Percentiles rank a stretch among this genome's conserved stretches.
Conservation (phyloP, 2,113 vertebrate genomes). For the Tympanuchus pallidicinctus region DNA sequence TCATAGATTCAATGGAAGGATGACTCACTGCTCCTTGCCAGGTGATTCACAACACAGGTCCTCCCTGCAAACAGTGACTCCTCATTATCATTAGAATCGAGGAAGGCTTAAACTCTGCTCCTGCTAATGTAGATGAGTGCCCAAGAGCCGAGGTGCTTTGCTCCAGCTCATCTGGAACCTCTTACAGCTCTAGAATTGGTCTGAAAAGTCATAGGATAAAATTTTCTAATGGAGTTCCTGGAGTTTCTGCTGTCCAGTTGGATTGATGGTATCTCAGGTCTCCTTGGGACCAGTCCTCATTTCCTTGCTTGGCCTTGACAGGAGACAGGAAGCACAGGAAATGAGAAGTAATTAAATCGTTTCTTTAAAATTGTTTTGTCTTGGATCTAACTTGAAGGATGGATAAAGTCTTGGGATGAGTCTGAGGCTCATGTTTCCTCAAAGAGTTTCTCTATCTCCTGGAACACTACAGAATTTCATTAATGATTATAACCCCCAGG, state of each 20-base stretch:
- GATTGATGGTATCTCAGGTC: background rate
- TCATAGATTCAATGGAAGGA: background rate
- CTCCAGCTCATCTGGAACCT: background rate
- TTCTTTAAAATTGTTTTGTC: constrained; percentile 13
- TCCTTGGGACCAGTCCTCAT: constrained; percentile 25
- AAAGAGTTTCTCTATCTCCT: background rate
- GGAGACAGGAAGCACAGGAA: constrained; percentile 10
- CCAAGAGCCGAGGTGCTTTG: background rate
- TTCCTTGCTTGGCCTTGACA: constrained; percentile 3
- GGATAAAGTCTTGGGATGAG: background rate
- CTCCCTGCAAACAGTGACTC: fast-evolving
- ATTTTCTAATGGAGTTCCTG: background rate
- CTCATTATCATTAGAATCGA: fast-evolving
- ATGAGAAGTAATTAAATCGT: constrained; percentile 39
- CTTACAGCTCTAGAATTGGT: background rate
- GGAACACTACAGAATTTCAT: background rate
- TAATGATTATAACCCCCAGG: background rate
- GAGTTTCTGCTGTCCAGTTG: background rate
- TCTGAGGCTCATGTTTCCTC: background rate
- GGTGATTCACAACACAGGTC: background rate
- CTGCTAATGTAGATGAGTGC: background rate
- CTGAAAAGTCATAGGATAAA: background rate
- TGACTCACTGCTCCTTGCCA: background rate
- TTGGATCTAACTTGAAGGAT: background rate
- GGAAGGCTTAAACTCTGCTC: background rate